These are phyloP conservation scores for Centropristis striata DNA, from an alignment of 2,113 vertebrate genomes.

Conservation along the genomic window DNA sequence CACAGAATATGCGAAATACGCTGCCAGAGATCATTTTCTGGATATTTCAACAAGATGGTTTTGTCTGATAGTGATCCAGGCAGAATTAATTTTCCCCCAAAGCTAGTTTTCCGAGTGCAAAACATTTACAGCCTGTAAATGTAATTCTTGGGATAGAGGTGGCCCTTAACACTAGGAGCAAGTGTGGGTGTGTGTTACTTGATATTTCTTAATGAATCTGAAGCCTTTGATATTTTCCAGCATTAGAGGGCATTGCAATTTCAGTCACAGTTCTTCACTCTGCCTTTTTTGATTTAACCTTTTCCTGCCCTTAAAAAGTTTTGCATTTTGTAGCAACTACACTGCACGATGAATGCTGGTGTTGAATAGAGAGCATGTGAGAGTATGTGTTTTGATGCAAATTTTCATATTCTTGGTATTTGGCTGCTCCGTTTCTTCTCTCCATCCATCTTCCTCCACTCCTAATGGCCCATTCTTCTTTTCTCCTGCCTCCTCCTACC, in stretches of 20 bases:
- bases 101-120: not conserved
- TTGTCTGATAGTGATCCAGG: not conserved
- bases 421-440: not conserved
- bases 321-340: constrained; percentile 1
- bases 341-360: not conserved
- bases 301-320: not conserved
- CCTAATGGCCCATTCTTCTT: constrained; percentile 33
- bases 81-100: not conserved
- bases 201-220: constrained; percentile 32
- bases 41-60: not conserved
- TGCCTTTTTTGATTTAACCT: not conserved
- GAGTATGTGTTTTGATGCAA: not conserved
- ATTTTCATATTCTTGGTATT: constrained; percentile 10
- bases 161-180: not conserved
- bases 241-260: constrained; percentile 28
- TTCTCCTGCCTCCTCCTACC: constrained; percentile 22
- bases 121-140: not conserved
- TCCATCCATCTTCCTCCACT: constrained; percentile 17
- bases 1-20: not conserved
- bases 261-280: not conserved
- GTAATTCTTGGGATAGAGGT: constrained; percentile 22
- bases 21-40: not conserved
- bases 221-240: constrained; percentile 31
- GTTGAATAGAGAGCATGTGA: constrained; percentile 1
- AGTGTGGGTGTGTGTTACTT: constrained; percentile 6